Conservation (phyloP, 2,113 vertebrate genomes). For the Tympanuchus pallidicinctus region DNA sequence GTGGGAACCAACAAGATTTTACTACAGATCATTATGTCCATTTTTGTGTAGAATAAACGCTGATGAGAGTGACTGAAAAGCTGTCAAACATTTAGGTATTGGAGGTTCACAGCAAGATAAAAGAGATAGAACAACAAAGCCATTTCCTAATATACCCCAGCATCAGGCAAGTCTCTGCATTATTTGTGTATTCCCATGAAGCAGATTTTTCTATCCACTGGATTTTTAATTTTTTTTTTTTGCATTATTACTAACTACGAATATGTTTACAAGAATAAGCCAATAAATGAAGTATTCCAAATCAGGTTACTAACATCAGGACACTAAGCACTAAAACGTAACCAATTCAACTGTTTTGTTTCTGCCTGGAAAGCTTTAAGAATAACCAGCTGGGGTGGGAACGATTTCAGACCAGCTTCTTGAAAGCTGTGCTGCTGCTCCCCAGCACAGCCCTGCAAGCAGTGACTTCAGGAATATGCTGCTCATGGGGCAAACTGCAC, state of each 20-base stretch:
- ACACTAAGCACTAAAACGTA: background rate
- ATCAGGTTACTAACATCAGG: background rate
- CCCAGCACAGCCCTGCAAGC: rapidly evolving
- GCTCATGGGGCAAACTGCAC: background rate
- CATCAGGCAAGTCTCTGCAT: background rate
- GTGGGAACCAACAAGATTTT: background rate
- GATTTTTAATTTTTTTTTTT: no score
- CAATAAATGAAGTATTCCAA: background rate
- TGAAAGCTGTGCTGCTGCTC: background rate
- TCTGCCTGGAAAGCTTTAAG: background rate
- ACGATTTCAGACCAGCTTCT: rapidly evolving
- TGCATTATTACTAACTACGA: background rate
- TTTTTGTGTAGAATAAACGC: background rate
- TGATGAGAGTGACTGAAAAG: background rate
- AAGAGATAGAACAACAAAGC: background rate
- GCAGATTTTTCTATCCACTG: background rate
- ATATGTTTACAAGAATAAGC: background rate
- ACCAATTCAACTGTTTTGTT: background rate
- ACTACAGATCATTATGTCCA: background rate
- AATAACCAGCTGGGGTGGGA: background rate
- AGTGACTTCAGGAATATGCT: background rate
- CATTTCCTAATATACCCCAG: background rate
- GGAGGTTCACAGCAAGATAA: background rate
- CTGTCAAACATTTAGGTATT: background rate
- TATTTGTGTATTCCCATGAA: background rate